phyloP scores from a whole-genome alignment of 2,113 vertebrate genomes.

The Falcunculus frontatus region DNA sequence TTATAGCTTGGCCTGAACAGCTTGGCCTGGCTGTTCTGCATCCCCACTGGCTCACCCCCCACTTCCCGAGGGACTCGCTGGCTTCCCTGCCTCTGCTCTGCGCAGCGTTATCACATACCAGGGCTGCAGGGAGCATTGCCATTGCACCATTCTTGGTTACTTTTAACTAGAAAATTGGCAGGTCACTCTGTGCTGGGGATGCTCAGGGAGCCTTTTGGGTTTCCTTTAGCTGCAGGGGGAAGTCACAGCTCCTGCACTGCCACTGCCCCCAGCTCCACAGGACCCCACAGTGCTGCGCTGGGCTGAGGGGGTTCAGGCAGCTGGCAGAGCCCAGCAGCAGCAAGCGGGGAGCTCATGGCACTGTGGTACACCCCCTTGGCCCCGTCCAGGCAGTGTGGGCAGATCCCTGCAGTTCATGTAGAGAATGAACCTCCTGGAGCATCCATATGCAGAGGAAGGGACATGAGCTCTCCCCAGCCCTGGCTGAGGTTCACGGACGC shows the following conservation, averaged over 20 bases:
- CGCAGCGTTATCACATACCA: accelerated
- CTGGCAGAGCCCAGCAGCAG: neutral
- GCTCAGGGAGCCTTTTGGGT: neutral
- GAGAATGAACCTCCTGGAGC: too few relatives aligned
- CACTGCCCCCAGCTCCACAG: neutral
- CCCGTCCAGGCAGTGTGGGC: accelerated
- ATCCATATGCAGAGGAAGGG: accelerated
- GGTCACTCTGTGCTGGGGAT: neutral
- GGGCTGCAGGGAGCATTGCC: neutral
- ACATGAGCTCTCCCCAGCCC: neutral
- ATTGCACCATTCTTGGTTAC: neutral
- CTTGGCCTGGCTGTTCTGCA: neutral
- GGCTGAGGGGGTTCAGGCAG: neutral
- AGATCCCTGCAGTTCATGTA: accelerated
- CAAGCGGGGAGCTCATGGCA: accelerated
- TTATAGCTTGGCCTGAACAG: neutral
- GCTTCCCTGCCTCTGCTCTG: neutral
- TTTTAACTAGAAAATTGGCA: neutral
- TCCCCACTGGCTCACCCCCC: neutral
- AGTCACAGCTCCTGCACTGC: neutral
- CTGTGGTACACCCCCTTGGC: neutral
- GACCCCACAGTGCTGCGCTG: neutral
- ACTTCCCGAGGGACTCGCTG: neutral
- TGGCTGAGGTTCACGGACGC: neutral
- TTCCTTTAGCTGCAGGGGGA: neutral